These are phyloP conservation scores for Trissolcus japonicus DNA, from an alignment of 2,888 invertebrate species.

Conservation along the genomic window DNA sequence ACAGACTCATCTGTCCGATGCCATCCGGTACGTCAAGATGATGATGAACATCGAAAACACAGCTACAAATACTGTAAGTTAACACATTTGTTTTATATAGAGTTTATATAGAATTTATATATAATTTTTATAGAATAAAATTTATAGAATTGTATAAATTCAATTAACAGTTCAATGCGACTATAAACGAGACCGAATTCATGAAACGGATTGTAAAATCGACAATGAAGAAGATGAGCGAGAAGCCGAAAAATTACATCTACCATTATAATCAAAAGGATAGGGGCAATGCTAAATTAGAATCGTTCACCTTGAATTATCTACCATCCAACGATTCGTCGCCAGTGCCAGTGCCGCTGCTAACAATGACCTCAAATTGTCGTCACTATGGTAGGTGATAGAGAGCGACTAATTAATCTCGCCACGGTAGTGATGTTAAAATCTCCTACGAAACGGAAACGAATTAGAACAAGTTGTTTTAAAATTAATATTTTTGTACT, in stretches of 20 bases:
- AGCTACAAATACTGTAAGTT: slow-evolving; percentile 50
- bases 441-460: not conserved
- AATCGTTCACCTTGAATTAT: slow-evolving; percentile 53
- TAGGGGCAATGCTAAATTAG: slow-evolving; percentile 41
- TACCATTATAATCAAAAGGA: slow-evolving; percentile 34
- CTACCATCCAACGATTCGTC: slow-evolving; percentile 43
- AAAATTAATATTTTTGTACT: slow-evolving; percentile 50
- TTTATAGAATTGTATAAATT: not conserved
- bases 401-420: slow-evolving; percentile 21
- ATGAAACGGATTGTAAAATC: slow-evolving; percentile 46
- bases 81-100: too few species aligned
- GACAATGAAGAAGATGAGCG: slow-evolving; percentile 52
- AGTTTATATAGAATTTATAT: too few species aligned
- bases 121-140: too few species aligned
- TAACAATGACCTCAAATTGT: slow-evolving; percentile 56
- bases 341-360: slow-evolving; percentile 33
- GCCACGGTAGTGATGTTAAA: not conserved
- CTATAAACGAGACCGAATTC: slow-evolving; percentile 45
- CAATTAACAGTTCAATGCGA: slow-evolving; percentile 44
- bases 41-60: slow-evolving; percentile 57
- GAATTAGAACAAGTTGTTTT: slow-evolving; percentile 12
- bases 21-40: slow-evolving; percentile 63
- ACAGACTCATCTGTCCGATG: slow-evolving; percentile 78
- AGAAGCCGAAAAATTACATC: slow-evolving; percentile 53
- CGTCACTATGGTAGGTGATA: slow-evolving; percentile 52